Evolutionary conservation across 2,113 vertebrate genomes (phyloP), one percentile per base, ranked within the genome.

Genomic region (Gnathonemus echidnorhynchus): DNA sequence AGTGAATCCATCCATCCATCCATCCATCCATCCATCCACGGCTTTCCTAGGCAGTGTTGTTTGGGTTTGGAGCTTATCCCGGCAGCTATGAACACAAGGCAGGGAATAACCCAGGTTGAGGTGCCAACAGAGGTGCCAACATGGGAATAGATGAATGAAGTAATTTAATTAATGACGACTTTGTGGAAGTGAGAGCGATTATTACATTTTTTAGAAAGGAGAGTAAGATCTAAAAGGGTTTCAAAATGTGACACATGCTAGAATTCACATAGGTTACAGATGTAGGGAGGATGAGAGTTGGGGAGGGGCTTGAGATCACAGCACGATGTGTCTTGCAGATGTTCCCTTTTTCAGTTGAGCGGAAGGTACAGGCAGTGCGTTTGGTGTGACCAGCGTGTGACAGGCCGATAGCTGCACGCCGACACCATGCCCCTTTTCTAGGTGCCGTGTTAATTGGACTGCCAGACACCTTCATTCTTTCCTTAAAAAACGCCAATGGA

Each of bases 381-480:
- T 92, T 91, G 80, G 90, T 50, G 91, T 66, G 83, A 27, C 27
- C 91, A 86, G 88, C 90, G 52, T 88, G 89, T 90, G 91, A 93
- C 92, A 88, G 86, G 90, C 91, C 46, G 89, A 87, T 92, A 89
- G 89, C 90, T 77, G 90, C 91, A 88, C 66, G 6, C 8, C 31
- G 90, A 31, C 89, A 89, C 87, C 89, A 31, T 86, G 58, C 88
- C 92, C 91, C 91, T 93, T 93, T 93, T 92, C 92, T 92, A 89
- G 88, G 66, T 31, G 80, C 50, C 92, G 89, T 93, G 91, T 88
- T 94, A 92, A 94, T 93, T 94, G 91, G 92, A 91, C 94, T 91
- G 49, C 86, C 90, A 92, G 92, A 92, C 92, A 91, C 91, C 91
- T 93, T 92, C 91, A 90, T 50, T 89, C 90, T 85, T 74, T 53